Base-by-base conservation (phyloP, 1,140 invertebrate genomes). In the Galleria mellonella region DNA sequence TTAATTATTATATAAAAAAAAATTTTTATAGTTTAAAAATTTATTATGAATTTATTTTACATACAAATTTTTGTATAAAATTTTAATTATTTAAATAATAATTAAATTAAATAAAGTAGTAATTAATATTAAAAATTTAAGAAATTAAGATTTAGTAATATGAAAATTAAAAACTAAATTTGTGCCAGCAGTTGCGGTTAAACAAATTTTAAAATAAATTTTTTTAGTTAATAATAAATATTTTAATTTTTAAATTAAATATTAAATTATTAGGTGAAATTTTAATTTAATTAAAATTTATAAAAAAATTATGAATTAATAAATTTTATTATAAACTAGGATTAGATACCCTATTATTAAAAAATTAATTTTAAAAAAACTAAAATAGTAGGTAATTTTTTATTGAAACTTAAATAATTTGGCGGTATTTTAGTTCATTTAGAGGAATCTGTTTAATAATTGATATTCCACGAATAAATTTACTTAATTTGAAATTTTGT, bases 341-440 rank as follows among this genome's bases (percentile, higher is more conserved):
- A 90, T 90, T 90, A 90, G 88, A 91, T 90, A 90, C 89, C 87
- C 88, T 87, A 88, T 89, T 89, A 89, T 89, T 72, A 55, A 61
- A 71, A 71, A 62, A 62, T 61, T 70, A 77, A 78, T 63, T 57
- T 60, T n/a, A n/a, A 51, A 39, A 55, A 56, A 59, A 62, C 63
- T 76, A 67, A 70, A 74, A 67, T 85, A 87, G 62, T 87, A 89
- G 66, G 77, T 86, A 65, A 82, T 72, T 73, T 66, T 52, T 69
- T 78, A 62, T 86, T 79, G 51, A 88, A 88, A 88, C 66, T 86
- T 78, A 88, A 88, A 85, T 63, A 86, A 79, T 79, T 87, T 88
- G 87, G 87, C 87, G 86, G 87, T 87, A 85, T 82, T 81, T 87
- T 86, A 88, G 65, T 84, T 77, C 68, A 72, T 79, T 87, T 78